phyloP scores from a whole-genome alignment of 2,888 invertebrate species.

The Parnassius glacialis region DNA sequence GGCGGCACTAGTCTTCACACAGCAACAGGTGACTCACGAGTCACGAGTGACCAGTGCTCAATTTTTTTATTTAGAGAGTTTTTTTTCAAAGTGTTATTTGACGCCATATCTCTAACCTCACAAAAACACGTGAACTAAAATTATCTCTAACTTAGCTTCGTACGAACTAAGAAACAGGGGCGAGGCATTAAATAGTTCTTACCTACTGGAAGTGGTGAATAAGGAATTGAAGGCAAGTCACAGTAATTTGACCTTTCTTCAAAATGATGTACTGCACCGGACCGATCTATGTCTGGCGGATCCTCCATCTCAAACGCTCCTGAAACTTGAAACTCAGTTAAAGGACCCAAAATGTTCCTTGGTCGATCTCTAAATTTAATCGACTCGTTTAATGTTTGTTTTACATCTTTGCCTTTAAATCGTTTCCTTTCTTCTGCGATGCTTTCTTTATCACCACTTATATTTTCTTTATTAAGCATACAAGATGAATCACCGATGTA shows the following conservation, averaged over 20 bases:
- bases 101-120: too few species aligned
- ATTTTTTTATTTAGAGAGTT: too few species aligned
- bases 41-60: too few species aligned
- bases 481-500: conserved; percentile 57
- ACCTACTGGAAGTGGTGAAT: conserved; percentile 68
- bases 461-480: conserved; percentile 28
- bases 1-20: too few species aligned
- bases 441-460: conserved; percentile 25
- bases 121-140: too few species aligned
- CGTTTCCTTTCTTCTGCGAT: conserved; percentile 32
- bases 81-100: too few species aligned
- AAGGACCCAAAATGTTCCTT: conserved; percentile 42
- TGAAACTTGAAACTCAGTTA: conserved; percentile 52
- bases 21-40: too few species aligned
- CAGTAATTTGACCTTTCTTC: conserved; percentile 52
- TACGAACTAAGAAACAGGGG: too few species aligned
- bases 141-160: too few species aligned
- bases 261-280: conserved; percentile 62
- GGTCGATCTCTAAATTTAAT: conserved; percentile 55
- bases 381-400: conserved; percentile 65
- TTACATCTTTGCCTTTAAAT: conserved; percentile 57
- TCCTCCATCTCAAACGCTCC: conserved; percentile 43
- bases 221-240: conserved; percentile 38
- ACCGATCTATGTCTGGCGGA: conserved; percentile 51
- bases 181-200: conserved; percentile 28